A percentile compares a stretch with the other conserved stretches of the same genome.
phyloP scores from a whole-genome alignment of 2,888 invertebrate species.

The Aradus depressus region DNA sequence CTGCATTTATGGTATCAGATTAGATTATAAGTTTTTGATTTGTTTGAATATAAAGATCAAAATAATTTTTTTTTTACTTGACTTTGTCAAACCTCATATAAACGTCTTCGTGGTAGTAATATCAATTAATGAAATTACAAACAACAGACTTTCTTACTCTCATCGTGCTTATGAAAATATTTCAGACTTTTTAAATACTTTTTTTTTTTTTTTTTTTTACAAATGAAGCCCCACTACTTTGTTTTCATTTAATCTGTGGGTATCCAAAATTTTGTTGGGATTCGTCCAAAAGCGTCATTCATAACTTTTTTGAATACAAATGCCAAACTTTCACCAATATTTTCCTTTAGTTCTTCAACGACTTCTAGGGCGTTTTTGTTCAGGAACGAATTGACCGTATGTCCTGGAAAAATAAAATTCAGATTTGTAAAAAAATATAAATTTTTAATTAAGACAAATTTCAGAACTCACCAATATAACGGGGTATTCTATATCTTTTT shows the following conservation, averaged over 20 bases:
- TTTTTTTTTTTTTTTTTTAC: too few species aligned
- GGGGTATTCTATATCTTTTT: not conserved
- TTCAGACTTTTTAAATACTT: too few species aligned
- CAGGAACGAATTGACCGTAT: constrained; percentile 46
- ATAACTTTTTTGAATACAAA: constrained; percentile 45
- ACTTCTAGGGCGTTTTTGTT: constrained; percentile 49
- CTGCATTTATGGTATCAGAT: too few species aligned
- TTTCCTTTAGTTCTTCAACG: constrained; percentile 46
- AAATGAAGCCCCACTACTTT: not conserved
- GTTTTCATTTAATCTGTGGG: not conserved
- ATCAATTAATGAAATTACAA: too few species aligned
- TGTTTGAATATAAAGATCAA: too few species aligned
- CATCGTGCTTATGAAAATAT: too few species aligned
- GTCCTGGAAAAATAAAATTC: constrained; percentile 37
- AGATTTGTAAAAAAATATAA: constrained; percentile 5
- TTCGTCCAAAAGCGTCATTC: constrained; percentile 47
- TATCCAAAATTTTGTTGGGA: constrained; percentile 47
- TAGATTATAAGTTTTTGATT: too few species aligned
- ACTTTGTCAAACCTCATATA: too few species aligned
- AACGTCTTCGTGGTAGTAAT: too few species aligned
- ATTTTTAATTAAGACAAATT: not conserved
- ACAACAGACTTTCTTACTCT: too few species aligned
- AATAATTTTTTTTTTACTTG: too few species aligned
- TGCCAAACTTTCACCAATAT: constrained; percentile 44
- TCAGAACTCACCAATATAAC: too few species aligned